phyloP scores from a whole-genome alignment of 2,888 invertebrate genomes.

The Lepeophtheirus nordmannii region DNA sequence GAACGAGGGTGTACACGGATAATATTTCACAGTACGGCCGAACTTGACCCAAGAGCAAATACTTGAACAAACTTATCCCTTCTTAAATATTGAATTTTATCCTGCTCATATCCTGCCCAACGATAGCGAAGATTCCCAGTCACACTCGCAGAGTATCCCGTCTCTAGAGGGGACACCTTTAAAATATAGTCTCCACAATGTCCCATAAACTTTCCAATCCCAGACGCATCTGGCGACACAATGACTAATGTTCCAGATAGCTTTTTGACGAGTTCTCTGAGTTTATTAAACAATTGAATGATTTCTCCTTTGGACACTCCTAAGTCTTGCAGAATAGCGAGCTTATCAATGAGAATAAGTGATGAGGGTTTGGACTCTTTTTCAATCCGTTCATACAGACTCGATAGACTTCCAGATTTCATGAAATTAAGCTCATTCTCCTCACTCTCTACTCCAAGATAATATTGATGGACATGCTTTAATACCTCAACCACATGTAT shows the following conservation, averaged over 20 bases:
- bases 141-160: constrained; percentile 11
- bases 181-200: neutral
- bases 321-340: constrained; percentile 1
- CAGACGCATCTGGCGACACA: neutral
- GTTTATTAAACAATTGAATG: neutral
- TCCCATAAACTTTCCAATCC: neutral
- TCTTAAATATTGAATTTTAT: constrained; percentile 4
- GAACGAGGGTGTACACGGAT: no score
- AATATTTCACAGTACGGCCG: constrained; percentile 8
- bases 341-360: constrained; percentile 6
- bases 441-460: neutral
- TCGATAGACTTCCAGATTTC: neutral
- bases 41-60: constrained; percentile 12
- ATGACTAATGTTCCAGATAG: neutral
- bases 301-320: neutral
- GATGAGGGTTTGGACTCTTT: neutral
- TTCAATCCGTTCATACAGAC: neutral
- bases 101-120: neutral
- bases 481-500: neutral
- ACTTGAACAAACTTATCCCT: constrained; percentile 14
- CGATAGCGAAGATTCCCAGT: constrained; percentile 13
- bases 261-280: neutral
- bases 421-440: neutral
- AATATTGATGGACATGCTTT: neutral
- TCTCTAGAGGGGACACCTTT: neutral